A percentile compares a stretch with the other conserved stretches of the same genome.
phyloP scores from a whole-genome alignment of 1,140 invertebrate genomes.

The Drosophila paulistorum region DNA sequence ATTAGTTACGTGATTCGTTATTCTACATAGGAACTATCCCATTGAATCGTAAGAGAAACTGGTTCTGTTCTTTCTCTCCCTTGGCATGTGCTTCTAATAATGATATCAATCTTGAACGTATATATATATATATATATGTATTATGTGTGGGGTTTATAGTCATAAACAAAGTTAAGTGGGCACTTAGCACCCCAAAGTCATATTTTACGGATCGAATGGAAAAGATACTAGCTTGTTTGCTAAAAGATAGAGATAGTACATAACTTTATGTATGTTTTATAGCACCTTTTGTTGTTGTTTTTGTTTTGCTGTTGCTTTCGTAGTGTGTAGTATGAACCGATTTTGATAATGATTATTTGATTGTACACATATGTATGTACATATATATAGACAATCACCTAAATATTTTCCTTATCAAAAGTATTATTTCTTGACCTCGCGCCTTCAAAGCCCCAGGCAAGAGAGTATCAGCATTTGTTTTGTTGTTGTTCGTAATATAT shows the following conservation, averaged over 20 bases:
- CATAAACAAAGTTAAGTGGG: slow-evolving; percentile 21
- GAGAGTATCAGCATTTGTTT: background rate
- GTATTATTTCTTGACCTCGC: slow-evolving; percentile 4
- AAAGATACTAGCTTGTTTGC: slow-evolving; percentile 8
- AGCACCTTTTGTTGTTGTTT: background rate
- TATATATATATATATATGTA: background rate
- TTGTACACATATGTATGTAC: background rate
- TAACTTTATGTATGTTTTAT: slow-evolving; percentile 12
- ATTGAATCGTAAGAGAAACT: slow-evolving; percentile 37
- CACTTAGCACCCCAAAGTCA: slow-evolving; percentile 14
- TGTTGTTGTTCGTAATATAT: too few species aligned
- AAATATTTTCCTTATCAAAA: slow-evolving; percentile 5
- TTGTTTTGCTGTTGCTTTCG: too few species aligned
- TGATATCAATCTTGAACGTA: slow-evolving; percentile 11
- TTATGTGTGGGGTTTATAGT: background rate
- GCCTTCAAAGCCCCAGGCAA: background rate
- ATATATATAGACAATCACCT: slow-evolving; percentile 4
- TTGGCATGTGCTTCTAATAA: slow-evolving; percentile 3
- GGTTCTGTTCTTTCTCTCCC: slow-evolving; percentile 16
- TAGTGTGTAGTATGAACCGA: background rate
- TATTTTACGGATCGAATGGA: slow-evolving; percentile 32
- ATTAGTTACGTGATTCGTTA: slow-evolving; percentile 35
- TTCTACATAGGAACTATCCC: slow-evolving; percentile 10
- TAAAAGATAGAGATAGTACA: slow-evolving; percentile 12
- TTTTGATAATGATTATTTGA: slow-evolving; percentile 17